Evolutionary conservation across 1,140 invertebrate genomes (phyloP).

Genomic region (Macrosteles quadrilineatus): DNA sequence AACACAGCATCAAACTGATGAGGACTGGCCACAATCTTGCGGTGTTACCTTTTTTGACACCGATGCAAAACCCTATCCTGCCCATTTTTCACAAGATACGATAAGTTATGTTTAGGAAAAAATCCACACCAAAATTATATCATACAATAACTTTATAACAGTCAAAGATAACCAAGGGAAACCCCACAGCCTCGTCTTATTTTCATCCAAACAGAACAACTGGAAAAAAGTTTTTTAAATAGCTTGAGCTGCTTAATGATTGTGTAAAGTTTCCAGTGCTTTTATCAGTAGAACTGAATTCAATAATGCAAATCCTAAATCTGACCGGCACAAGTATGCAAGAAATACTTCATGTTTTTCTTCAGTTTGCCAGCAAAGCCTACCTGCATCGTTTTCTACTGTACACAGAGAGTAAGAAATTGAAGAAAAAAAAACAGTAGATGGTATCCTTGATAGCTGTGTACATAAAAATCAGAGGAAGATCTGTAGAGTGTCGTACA

Average conservation of each 20-base stretch:
- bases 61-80: background rate
- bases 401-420: background rate
- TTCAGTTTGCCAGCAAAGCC: background rate
- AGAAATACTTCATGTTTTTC: background rate
- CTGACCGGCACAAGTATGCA: background rate
- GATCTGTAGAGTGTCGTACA: background rate
- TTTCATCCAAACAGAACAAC: background rate
- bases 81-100: background rate
- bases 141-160: background rate
- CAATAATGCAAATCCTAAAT: background rate
- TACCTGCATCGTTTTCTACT: background rate
- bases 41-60: background rate
- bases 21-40: background rate
- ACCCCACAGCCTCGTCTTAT: background rate
- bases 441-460: background rate
- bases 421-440: background rate
- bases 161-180: background rate
- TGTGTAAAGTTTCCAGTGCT: constrained; percentile 7
- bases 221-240: background rate
- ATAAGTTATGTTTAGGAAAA: background rate
- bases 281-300: background rate
- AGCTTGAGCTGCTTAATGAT: background rate
- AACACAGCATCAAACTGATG: background rate
- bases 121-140: background rate
- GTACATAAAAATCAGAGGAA: background rate